Conservation (phyloP, 2,113 vertebrate species). For the Paedocypris sp. region DNA sequence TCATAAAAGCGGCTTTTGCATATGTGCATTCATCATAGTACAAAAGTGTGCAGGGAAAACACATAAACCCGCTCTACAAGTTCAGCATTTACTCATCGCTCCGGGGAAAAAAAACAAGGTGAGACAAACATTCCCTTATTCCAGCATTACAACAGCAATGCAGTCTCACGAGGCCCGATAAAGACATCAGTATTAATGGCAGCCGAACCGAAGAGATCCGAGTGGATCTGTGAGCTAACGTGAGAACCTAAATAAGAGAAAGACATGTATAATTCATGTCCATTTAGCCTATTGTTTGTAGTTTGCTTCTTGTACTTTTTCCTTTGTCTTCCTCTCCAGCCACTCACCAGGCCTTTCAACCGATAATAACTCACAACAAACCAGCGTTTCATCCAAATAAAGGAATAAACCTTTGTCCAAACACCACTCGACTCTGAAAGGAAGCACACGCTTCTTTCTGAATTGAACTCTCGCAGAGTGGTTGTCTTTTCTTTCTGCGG, state of each 20-base stretch:
- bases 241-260: background rate
- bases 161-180: background rate
- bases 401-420: constrained; percentile 41
- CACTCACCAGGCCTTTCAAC: constrained; percentile 19
- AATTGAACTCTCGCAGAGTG: constrained; percentile 35
- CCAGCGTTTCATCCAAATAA: constrained; percentile 22
- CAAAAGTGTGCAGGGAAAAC: background rate
- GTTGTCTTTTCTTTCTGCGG: constrained; percentile 40
- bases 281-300: background rate
- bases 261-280: background rate
- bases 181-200: background rate
- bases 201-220: background rate
- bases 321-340: background rate
- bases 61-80: background rate
- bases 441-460: constrained; percentile 19
- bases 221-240: background rate
- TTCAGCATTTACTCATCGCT: background rate
- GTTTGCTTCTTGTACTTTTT: background rate
- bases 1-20: background rate
- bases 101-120: background rate
- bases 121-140: background rate
- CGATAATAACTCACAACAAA: constrained; percentile 27
- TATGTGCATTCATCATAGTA: background rate
- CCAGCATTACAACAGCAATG: background rate
- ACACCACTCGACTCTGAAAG: constrained; percentile 17